phyloP scores from a whole-genome alignment of 2,113 vertebrate species.

The Indicator indicator region DNA sequence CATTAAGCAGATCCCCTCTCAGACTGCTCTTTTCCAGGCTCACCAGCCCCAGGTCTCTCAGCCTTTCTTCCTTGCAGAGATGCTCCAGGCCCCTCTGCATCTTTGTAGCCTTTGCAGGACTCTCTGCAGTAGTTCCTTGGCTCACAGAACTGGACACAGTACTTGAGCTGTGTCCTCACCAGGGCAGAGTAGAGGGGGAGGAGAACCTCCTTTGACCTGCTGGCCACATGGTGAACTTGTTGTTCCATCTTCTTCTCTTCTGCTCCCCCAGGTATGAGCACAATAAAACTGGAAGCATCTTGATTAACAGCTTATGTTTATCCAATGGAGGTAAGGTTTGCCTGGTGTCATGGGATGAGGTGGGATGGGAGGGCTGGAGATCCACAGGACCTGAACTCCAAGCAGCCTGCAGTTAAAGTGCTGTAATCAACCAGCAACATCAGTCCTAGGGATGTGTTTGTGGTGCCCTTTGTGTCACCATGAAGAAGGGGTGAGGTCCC shows the following conservation, averaged over 20 bases:
- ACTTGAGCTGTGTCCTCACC: no score
- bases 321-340: conserved; percentile 90
- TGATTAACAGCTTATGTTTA: conserved; percentile 92
- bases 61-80: no score
- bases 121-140: no score
- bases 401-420: neutral
- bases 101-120: no score
- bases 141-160: no score
- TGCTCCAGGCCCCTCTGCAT: no score
- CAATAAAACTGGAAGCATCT: conserved; percentile 87
- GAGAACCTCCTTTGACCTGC: neutral
- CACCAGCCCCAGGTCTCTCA: no score
- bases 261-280: conserved; percentile 84
- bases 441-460: neutral
- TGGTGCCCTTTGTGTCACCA: rapidly evolving
- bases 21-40: no score
- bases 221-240: neutral
- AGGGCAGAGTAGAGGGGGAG: no score
- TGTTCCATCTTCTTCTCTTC: neutral
- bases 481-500: neutral
- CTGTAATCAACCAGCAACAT: neutral
- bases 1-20: no score
- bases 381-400: neutral
- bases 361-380: neutral
- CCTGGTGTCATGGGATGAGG: rapidly evolving